A percentile compares a stretch with the other conserved stretches of the same genome.
These are phyloP conservation scores for Thyatira batis DNA, from an alignment of 2,888 invertebrate genomes.

Conservation along the genomic window DNA sequence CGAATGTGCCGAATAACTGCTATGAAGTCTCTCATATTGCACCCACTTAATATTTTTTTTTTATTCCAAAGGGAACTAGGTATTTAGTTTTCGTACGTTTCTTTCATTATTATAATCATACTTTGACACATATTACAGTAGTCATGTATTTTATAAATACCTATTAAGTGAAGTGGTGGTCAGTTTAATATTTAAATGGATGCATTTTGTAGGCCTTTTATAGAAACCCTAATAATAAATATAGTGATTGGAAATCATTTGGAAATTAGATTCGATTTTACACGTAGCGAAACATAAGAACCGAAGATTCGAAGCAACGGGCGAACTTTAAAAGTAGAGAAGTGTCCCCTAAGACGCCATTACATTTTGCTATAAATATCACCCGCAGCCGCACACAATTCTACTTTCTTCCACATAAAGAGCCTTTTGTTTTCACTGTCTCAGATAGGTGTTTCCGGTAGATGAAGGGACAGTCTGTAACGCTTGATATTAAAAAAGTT, in stretches of 20 bases:
- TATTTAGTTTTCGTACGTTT: no score
- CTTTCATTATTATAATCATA: no score
- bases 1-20: no score
- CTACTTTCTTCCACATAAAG: constrained; percentile 66
- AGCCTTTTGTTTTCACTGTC: constrained; percentile 63
- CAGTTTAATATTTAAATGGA: no score
- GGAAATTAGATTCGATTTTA: constrained; percentile 42
- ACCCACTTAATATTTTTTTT: no score
- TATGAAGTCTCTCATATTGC: no score
- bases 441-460: constrained; percentile 69
- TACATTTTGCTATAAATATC: constrained; percentile 67
- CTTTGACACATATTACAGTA: no score
- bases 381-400: constrained; percentile 58
- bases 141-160: no score
- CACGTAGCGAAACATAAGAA: constrained; percentile 44
- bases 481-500: constrained; percentile 79
- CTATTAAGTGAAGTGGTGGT: no score
- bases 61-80: no score
- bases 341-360: constrained; percentile 55
- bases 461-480: constrained; percentile 61
- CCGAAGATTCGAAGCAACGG: constrained; percentile 37
- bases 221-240: constrained; percentile 11
- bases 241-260: constrained; percentile 43
- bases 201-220: no score
- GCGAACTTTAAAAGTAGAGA: constrained; percentile 37